phyloP scores from a whole-genome alignment of 2,113 vertebrate species.

The Oryzias melastigma region DNA sequence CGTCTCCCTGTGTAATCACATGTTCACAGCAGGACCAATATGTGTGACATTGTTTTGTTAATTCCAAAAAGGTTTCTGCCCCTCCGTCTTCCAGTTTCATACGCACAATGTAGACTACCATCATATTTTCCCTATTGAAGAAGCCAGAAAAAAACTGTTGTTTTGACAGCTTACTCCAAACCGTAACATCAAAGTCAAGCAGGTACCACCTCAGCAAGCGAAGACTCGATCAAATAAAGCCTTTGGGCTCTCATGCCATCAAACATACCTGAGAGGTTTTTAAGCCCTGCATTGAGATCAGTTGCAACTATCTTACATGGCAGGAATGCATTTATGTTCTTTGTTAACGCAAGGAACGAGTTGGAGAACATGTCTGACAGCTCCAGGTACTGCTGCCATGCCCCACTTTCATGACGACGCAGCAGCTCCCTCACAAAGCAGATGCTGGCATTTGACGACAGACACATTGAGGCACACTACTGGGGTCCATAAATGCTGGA shows the following conservation, averaged over 20 bases:
- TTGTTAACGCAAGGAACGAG: constrained; percentile 67
- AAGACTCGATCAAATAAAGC: constrained; percentile 29
- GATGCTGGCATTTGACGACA: background rate
- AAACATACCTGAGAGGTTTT: constrained; percentile 35
- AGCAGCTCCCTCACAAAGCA: constrained; percentile 15
- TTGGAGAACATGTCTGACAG: constrained; percentile 62
- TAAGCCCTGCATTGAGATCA: constrained; percentile 26
- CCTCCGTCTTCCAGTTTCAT: constrained; percentile 13
- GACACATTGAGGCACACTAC: background rate
- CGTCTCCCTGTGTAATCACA: constrained; percentile 22
- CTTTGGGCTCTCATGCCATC: constrained; percentile 31
- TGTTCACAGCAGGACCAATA: constrained; percentile 1
- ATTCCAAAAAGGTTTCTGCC: constrained; percentile 5
- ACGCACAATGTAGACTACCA: constrained; percentile 1
- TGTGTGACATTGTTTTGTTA: constrained; percentile 4
- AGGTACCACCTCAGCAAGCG: constrained; percentile 8
- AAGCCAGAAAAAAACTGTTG: background rate
- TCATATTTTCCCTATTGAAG: background rate
- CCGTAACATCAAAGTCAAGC: constrained; percentile 23
- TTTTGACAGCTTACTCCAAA: constrained; percentile 38
- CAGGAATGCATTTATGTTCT: constrained; percentile 41
- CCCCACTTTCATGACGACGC: constrained; percentile 33
- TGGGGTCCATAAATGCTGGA: background rate
- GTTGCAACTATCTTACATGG: constrained; percentile 44
- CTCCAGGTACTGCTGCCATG: constrained; percentile 31